phyloP scores from a whole-genome alignment of 2,888 invertebrate genomes.

The Parnassius smintheus region DNA sequence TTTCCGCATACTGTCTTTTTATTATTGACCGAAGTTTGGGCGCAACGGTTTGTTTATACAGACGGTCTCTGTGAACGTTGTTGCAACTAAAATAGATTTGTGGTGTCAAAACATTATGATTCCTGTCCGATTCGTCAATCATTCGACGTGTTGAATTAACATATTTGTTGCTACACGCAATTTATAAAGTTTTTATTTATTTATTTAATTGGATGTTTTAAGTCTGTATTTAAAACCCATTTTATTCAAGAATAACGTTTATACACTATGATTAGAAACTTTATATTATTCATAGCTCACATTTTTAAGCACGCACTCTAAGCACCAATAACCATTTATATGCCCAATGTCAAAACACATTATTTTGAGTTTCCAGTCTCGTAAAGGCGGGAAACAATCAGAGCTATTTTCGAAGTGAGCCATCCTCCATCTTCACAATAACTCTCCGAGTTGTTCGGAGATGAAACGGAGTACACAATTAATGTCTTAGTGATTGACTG shows the following conservation, averaged over 20 bases:
- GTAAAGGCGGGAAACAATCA: constrained; percentile 57
- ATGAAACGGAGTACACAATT: constrained; percentile 64
- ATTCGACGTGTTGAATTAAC: constrained; percentile 13
- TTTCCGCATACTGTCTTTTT: constrained; percentile 80
- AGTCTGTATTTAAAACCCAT: not conserved
- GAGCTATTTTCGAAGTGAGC: constrained; percentile 60
- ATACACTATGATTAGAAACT: not conserved
- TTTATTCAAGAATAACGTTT: not conserved
- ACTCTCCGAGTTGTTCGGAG: constrained; percentile 58
- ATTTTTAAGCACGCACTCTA: constrained; percentile 46
- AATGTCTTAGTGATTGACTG: constrained; percentile 69
- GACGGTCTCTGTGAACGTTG: constrained; percentile 59
- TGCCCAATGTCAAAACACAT: constrained; percentile 68
- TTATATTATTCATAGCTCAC: not conserved
- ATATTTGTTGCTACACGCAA: not conserved
- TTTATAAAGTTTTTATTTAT: not conserved
- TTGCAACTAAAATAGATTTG: constrained; percentile 72
- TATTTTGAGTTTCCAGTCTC: constrained; percentile 52
- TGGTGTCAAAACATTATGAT: constrained; percentile 75
- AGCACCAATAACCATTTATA: constrained; percentile 67
- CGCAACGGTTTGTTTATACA: constrained; percentile 75
- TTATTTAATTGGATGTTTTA: not conserved
- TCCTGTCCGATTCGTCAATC: constrained; percentile 57
- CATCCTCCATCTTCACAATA: constrained; percentile 41
- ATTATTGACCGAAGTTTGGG: constrained; percentile 79